phyloP scores from a whole-genome alignment of 2,888 invertebrate genomes.

The Endomychus coccineus region DNA sequence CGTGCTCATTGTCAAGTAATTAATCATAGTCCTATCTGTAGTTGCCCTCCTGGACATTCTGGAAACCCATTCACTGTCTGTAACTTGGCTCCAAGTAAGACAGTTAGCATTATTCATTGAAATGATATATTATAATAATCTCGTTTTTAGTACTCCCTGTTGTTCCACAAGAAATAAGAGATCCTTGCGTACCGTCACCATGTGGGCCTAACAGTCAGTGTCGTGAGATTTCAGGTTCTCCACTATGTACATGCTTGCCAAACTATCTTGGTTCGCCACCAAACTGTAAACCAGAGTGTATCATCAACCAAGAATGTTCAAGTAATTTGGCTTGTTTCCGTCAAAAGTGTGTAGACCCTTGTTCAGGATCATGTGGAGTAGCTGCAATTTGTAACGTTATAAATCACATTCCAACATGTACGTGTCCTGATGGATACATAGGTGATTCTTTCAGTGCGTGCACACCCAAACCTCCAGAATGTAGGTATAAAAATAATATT shows the following conservation, averaged over 20 bases:
- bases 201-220: constrained; percentile 75
- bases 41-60: constrained; percentile 53
- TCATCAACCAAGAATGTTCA: constrained; percentile 66
- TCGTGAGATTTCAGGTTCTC: constrained; percentile 56
- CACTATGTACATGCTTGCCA: constrained; percentile 66
- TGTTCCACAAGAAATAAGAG: constrained; percentile 30
- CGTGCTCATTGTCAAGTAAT: constrained; percentile 47
- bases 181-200: constrained; percentile 71
- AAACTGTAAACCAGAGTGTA: constrained; percentile 73
- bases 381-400: constrained; percentile 67
- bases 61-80: constrained; percentile 63
- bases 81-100: constrained; percentile 41
- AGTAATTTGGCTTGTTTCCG: constrained; percentile 66
- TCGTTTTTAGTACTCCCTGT: constrained; percentile 27
- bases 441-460: constrained; percentile 75
- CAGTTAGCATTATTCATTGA: constrained; percentile 6
- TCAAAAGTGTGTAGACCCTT: constrained; percentile 69
- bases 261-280: constrained; percentile 69
- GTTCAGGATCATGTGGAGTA: constrained; percentile 69
- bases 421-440: constrained; percentile 61
- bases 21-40: constrained; percentile 57
- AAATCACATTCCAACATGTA: constrained; percentile 69
- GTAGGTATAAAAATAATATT: constrained; percentile 50
- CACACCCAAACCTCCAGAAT: constrained; percentile 50
- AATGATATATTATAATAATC: neutral